Evolutionary conservation across 2,113 vertebrate genomes (phyloP), one percentile per base, ranked within the genome.

Genomic region (Thinocorus orbignyianus): DNA sequence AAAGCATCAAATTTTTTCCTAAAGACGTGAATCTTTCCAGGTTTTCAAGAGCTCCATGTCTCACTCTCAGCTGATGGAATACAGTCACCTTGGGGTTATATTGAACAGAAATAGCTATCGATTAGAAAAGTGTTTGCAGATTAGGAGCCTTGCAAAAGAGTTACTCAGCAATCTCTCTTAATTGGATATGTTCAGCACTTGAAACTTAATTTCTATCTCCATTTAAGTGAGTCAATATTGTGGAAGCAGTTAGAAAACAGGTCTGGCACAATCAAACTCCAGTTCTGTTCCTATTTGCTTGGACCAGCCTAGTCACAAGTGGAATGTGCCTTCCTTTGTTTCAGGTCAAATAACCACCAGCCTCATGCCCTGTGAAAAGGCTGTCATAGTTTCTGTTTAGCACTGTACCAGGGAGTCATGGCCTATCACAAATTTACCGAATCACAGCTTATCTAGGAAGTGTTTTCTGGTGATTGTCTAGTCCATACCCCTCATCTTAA

Each of bases 51-150:
- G 54, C 23, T 86, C 77, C 31, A 37, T 39, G 64, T 93, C 88
- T 51, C 49, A 60, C 48, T 84, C 14, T 94, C 46, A 49, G n/a
- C 52, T 94, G 92, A 91, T n/a, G 85, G 57, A 61, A 89, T 58
- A 37, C 71, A 91, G 77, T 94, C 83, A 97, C 83, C 85, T 97
- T 95, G 57, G 91, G 87, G 71, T 80, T 96, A 90, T 90, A 96
- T 65, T 71, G 77, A 91, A 85, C 68, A 95, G 81, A 96, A 91
- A 54, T 23, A 80, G 51, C 23, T 90, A 96, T 95, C 1, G 83
- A 97, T 96, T 86, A 64, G 60, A 86, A 95, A 87, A 96, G 51
- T 22, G 79, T 93, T 97, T 97, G 61, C 35, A 95, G 93, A 97
- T 94, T 96, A 96, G 79, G 51, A 95, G 78, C 44, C 74, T 95